A percentile compares a stretch with the other conserved stretches of the same genome.
These are phyloP conservation scores for Tiliqua scincoides DNA, from an alignment of 2,113 vertebrate genomes.

Conservation along the genomic window DNA sequence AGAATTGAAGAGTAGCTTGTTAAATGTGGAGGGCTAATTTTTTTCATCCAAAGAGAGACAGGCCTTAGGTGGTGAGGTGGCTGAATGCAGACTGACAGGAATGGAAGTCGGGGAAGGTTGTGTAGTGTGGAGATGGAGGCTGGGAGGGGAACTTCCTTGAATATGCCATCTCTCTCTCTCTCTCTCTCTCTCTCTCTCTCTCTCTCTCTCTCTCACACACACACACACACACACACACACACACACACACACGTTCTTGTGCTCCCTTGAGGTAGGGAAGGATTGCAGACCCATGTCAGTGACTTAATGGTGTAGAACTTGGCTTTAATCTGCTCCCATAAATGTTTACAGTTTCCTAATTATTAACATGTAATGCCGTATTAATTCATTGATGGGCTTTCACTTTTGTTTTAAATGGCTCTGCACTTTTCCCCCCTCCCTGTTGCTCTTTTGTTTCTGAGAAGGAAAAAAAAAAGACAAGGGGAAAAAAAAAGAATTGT, in stretches of 20 bases:
- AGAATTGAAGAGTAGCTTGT: neutral
- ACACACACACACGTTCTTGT: accelerated
- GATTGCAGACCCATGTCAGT: conserved; percentile 23
- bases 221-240: too few species aligned
- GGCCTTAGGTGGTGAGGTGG: neutral
- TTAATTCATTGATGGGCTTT: conserved; percentile 64
- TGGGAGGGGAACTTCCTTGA: neutral
- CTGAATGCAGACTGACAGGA: neutral
- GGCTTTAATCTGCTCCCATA: conserved; percentile 66
- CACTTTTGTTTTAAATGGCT: conserved; percentile 55
- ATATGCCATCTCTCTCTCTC: neutral
- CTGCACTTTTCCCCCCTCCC: conserved; percentile 30
- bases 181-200: too few species aligned
- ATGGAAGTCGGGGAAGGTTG: neutral
- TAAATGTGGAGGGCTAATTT: neutral
- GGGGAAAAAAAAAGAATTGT: neutral
- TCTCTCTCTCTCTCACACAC: neutral
- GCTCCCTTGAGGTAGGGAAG: conserved; percentile 10
- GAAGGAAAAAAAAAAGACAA: neutral
- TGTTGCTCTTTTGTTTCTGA: conserved; percentile 48
- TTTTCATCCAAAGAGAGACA: too few species aligned
- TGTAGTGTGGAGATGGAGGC: neutral
- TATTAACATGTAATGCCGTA: conserved; percentile 68
- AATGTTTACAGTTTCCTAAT: conserved; percentile 63
- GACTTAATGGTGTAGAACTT: conserved; percentile 63